Evolutionary conservation across 2,797 vertebrate genomes (phyloP).

Genomic region (Ispidina lecontei): DNA sequence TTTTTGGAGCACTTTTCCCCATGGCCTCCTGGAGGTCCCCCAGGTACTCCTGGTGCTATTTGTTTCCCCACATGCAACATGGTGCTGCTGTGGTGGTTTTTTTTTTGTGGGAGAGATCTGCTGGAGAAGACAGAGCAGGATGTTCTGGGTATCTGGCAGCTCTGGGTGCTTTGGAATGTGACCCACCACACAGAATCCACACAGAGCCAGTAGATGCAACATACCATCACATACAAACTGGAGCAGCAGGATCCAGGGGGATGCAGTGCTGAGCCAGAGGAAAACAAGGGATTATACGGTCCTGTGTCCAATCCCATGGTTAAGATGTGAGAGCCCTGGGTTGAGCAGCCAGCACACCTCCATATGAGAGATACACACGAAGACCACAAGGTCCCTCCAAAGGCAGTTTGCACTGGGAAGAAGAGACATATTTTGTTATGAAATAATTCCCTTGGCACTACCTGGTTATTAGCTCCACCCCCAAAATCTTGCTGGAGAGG

Average conservation of each 20-base stretch:
- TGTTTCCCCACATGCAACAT: background rate
- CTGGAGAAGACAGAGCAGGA: background rate
- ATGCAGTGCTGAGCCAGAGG: background rate
- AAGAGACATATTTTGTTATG: background rate
- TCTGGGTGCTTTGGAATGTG: background rate
- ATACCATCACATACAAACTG: accelerated
- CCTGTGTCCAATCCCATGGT: accelerated
- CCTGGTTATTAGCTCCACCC: background rate
- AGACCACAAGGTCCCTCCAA: accelerated
- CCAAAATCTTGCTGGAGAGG: background rate
- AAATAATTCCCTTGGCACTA: background rate
- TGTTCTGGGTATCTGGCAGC: background rate
- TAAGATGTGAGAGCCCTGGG: accelerated
- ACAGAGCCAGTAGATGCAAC: background rate
- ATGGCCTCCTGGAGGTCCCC: background rate
- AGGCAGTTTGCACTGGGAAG: background rate
- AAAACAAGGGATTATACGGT: background rate
- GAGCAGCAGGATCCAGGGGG: background rate
- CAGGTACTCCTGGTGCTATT: background rate
- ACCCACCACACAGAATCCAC: background rate
- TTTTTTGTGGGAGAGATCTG: background rate
- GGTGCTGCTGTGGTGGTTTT: background rate
- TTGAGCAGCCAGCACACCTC: background rate
- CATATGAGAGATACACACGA: accelerated
- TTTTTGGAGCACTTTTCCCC: background rate